Conservation (phyloP, 2,113 vertebrate genomes). For the Myanophis thanlyinensis region DNA sequence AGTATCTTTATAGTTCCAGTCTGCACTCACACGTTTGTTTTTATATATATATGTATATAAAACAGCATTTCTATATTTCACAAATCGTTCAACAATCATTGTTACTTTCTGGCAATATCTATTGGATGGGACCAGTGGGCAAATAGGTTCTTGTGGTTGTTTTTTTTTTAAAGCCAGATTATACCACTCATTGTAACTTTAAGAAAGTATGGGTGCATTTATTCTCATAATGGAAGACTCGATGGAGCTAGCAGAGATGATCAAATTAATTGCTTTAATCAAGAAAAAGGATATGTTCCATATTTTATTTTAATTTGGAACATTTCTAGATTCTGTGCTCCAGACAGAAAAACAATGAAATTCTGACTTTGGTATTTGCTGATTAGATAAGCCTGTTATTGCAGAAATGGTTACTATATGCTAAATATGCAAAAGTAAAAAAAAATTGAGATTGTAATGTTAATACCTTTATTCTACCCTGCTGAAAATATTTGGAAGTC, state of each 20-base stretch:
- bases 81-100: constrained; percentile 14
- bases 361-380: not conserved
- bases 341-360: not conserved
- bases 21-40: not conserved
- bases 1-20: not conserved
- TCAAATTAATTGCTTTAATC: not conserved
- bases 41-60: too few relatives aligned
- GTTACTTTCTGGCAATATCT: constrained; percentile 2
- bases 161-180: not conserved
- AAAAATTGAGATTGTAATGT: not conserved
- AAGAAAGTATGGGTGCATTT: not conserved
- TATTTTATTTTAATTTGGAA: not conserved
- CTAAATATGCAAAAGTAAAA: not conserved
- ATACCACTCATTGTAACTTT: not conserved
- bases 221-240: not conserved
- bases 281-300: not conserved
- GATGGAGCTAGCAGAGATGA: not conserved
- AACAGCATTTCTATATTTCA: not conserved
- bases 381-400: not conserved
- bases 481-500: not conserved
- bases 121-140: not conserved
- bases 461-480: not conserved
- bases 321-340: not conserved
- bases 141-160: not conserved
- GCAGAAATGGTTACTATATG: not conserved